phyloP scores from a whole-genome alignment of 2,797 vertebrate species.

The Microchirus variegatus region DNA sequence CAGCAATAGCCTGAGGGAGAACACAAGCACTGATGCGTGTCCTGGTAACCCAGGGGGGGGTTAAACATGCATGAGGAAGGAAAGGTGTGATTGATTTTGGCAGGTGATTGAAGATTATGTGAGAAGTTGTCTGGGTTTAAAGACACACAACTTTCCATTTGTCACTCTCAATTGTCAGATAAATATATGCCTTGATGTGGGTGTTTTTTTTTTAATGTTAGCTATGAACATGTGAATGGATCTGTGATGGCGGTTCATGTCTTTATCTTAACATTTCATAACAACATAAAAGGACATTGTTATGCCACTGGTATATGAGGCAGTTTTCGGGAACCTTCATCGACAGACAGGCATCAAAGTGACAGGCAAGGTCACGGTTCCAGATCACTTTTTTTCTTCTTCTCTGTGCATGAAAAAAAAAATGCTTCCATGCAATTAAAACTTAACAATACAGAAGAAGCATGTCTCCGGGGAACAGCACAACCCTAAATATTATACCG shows the following conservation, averaged over 20 bases:
- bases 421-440: constrained; percentile 49
- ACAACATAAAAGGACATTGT: constrained; percentile 6
- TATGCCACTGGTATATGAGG: constrained; percentile 10
- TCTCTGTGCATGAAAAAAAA: constrained; percentile 19
- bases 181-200: background rate
- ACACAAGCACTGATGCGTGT: constrained; percentile 58
- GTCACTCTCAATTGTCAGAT: constrained; percentile 9
- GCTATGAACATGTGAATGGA: no score
- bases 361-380: constrained; percentile 50
- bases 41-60: constrained; percentile 46
- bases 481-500: constrained; percentile 31
- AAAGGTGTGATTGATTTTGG: constrained; percentile 33
- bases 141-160: constrained; percentile 6
- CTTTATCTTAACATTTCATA: background rate
- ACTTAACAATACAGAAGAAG: constrained; percentile 22
- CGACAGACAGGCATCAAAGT: constrained; percentile 28
- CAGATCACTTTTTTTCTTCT: constrained; percentile 25
- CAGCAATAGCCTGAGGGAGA: constrained; percentile 57
- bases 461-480: constrained; percentile 11
- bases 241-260: background rate
- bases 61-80: constrained; percentile 42
- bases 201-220: background rate
- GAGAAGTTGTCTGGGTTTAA: constrained; percentile 13
- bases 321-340: constrained; percentile 22
- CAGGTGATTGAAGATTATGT: constrained; percentile 36